Evolutionary conservation across 1,140 invertebrate genomes (phyloP).

Genomic region (Drosophila tristis): DNA sequence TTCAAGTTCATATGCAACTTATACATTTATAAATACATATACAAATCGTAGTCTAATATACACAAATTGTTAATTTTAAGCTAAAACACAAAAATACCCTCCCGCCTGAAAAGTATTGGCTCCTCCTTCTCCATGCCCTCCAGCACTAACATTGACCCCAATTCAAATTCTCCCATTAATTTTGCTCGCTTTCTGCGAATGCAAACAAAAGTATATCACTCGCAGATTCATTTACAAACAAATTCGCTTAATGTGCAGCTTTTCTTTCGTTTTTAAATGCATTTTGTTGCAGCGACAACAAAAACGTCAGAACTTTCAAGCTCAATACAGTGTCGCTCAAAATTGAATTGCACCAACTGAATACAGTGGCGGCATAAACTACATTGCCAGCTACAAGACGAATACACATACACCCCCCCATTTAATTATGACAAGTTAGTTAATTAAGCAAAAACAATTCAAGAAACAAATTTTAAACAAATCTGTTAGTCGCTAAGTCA

Average conservation of each 20-base stretch:
- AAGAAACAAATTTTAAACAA: slow-evolving; percentile 53
- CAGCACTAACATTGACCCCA: slow-evolving; percentile 41
- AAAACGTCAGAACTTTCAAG: slow-evolving; percentile 31
- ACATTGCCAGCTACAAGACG: background rate
- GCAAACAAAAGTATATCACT: slow-evolving; percentile 13
- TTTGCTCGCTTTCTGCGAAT: slow-evolving; percentile 24
- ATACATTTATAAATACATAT: slow-evolving; percentile 44
- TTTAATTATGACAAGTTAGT: slow-evolving; percentile 47
- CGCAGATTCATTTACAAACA: slow-evolving; percentile 12
- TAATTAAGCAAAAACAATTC: slow-evolving; percentile 44
- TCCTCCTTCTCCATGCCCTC: background rate
- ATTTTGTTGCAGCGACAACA: slow-evolving; percentile 31
- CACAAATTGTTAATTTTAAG: slow-evolving; percentile 41
- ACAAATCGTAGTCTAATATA: slow-evolving; percentile 52
- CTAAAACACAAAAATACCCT: slow-evolving; percentile 3
- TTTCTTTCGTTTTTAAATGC: slow-evolving; percentile 35
- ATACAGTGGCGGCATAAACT: slow-evolving; percentile 4
- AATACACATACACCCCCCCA: background rate
- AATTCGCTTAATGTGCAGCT: slow-evolving; percentile 42
- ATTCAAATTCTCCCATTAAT: slow-evolving; percentile 26
- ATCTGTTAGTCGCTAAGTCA: slow-evolving; percentile 58
- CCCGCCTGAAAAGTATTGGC: slow-evolving; percentile 13
- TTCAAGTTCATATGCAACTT: slow-evolving; percentile 49
- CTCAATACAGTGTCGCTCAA: slow-evolving; percentile 43
- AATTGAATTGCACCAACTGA: too few relatives aligned